Base-by-base conservation (phyloP, 2,113 vertebrate species). In the Accipiter virgatus region DNA sequence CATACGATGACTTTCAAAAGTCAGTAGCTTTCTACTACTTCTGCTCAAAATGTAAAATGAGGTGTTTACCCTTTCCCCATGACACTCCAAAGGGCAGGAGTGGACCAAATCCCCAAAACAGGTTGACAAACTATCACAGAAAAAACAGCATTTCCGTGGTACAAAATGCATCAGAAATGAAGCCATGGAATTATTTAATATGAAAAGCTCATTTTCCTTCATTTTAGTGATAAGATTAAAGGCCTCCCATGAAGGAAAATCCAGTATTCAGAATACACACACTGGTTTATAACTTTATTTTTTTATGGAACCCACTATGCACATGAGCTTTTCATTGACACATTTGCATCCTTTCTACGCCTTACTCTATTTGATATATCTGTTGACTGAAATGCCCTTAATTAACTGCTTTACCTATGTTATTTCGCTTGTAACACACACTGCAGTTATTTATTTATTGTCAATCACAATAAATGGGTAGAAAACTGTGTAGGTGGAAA, bases 1-100 rank as follows among this genome's bases (percentile, higher is more conserved):
- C 10, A 1, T 66, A 84, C 16, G 36, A 93, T 86, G 95, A 93
- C 84, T 94, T 95, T 94, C 61, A 90, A 63, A 95, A 94, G 81
- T 87, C 81, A 92, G 63, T 42, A 85, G 23, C 61, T 92, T 94
- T 79, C 61, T 79, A n/a, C 43, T 52, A 34, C 52, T 75, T 81
- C 40, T 63, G 14, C 52, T 82, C 56, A 82, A 90, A 92, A 92
- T 21, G 38, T 67, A 79, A 87, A 95, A 85, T 59, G 55, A 92
- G 40, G 26, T 32, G 31, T 68, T 90, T 87, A 87, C 34, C 32
- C 36, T 78, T 38, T 34, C 34, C 38, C 36, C 15, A 45, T 18
- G 32, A 74, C 26, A 52, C 8, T 72, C 16, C 32, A 72, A 59
- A 85, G 32, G 10, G 31, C 52, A 10, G 36, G 34, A 84, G 17